Evolutionary conservation across 2,888 invertebrate genomes (phyloP).

Genomic region (Hyposoter dolosus): DNA sequence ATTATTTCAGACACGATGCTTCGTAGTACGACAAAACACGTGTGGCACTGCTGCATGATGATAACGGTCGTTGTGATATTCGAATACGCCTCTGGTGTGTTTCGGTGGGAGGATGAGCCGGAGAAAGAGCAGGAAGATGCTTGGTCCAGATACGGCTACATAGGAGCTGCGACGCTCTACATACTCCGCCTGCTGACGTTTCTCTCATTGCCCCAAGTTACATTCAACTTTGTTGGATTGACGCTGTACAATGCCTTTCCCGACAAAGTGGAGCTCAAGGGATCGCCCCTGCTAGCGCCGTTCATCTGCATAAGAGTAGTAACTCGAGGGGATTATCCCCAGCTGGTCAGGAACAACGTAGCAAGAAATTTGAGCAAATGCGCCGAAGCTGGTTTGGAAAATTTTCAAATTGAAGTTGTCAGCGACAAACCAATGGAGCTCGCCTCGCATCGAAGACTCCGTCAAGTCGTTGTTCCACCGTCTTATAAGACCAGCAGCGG

Average conservation of each 20-base stretch:
- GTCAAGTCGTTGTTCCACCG: conserved; percentile 95
- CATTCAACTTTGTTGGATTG: conserved; percentile 95
- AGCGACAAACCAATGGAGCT: conserved; percentile 94
- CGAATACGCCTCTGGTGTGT: conserved; percentile 85
- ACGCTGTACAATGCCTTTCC: conserved; percentile 97
- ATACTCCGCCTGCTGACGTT: conserved; percentile 92
- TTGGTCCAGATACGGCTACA: conserved; percentile 92
- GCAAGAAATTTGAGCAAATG: conserved; percentile 94
- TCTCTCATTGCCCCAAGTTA: conserved; percentile 94
- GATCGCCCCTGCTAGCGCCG: conserved; percentile 95
- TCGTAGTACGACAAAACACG: conserved; percentile 91
- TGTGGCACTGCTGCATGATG: conserved; percentile 92
- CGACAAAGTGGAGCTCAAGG: conserved; percentile 94
- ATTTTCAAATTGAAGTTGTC: conserved; percentile 98
- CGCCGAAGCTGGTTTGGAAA: conserved; percentile 95
- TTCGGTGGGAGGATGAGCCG: conserved; percentile 83
- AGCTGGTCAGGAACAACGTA: conserved; percentile 95
- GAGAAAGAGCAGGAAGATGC: conserved; percentile 89
- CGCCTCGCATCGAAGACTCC: conserved; percentile 91
- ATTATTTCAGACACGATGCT: conserved; percentile 83
- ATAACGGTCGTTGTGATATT: conserved; percentile 91
- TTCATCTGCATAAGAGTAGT: conserved; percentile 98
- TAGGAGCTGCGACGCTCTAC: conserved; percentile 91
- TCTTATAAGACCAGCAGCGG: conserved; percentile 95
- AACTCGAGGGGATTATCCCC: conserved; percentile 97